These are phyloP conservation scores for Drosophila ercepeae DNA, from an alignment of 1,140 invertebrate genomes.

Conservation along the genomic window DNA sequence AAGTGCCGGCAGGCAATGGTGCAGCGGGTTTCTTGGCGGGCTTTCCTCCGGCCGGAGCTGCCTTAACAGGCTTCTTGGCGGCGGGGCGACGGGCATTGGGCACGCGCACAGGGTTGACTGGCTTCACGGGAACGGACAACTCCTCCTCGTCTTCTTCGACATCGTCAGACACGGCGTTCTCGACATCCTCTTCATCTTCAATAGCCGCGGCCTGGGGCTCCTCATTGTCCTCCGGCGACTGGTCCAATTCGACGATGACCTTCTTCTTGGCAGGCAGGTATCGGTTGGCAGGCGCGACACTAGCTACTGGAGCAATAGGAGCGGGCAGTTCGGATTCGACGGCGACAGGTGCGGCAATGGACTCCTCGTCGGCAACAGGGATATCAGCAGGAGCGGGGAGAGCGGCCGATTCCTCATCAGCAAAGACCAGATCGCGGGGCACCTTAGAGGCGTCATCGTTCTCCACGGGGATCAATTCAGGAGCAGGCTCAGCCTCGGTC, in stretches of 20 bases:
- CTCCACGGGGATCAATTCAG: slow-evolving; percentile 22
- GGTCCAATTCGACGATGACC: slow-evolving; percentile 78
- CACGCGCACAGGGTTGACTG: slow-evolving; percentile 56
- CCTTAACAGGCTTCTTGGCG: slow-evolving; percentile 59
- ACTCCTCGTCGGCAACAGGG: slow-evolving; percentile 21
- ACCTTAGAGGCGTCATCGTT: slow-evolving; percentile 75
- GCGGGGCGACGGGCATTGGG: slow-evolving; percentile 70
- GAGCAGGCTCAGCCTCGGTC: slow-evolving; percentile 33
- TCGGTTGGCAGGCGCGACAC: slow-evolving; percentile 68
- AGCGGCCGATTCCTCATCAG: slow-evolving; percentile 44
- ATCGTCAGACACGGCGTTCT: slow-evolving; percentile 58
- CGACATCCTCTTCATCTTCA: slow-evolving; percentile 66
- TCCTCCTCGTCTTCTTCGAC: slow-evolving; percentile 66
- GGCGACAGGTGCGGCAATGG: slow-evolving; percentile 38
- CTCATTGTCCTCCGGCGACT: slow-evolving; percentile 77
- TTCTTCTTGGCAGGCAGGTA: slow-evolving; percentile 82
- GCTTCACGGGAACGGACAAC: slow-evolving; percentile 51
- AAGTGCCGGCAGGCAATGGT: slow-evolving; percentile 84
- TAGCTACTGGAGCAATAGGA: slow-evolving; percentile 58
- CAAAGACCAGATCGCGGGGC: slow-evolving; percentile 72
- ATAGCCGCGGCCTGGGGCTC: slow-evolving; percentile 70
- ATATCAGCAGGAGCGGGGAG: slow-evolving; percentile 19
- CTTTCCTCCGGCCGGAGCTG: slow-evolving; percentile 40
- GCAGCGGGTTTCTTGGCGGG: slow-evolving; percentile 61
- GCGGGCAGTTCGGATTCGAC: slow-evolving; percentile 69